Evolutionary conservation across 37 sponge, comb jelly and placozoan genomes (phyloP).

Genomic region (Axinella damicornis): DNA sequence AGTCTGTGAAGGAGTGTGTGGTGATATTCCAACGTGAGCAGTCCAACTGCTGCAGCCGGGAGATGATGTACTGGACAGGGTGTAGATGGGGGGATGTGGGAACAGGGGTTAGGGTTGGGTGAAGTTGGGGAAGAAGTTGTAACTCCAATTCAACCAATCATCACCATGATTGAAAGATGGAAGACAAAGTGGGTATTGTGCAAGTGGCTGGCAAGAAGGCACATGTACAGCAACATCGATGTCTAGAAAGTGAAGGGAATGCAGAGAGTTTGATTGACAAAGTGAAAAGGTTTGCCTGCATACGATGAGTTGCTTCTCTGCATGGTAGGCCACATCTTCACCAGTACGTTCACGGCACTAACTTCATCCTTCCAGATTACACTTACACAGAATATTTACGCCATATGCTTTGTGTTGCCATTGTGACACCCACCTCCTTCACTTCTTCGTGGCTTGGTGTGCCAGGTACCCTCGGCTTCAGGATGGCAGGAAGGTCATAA

Average conservation of each 20-base stretch:
- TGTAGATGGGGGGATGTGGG: neutral
- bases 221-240: too few species aligned
- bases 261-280: too few species aligned
- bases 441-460: conserved; percentile 80
- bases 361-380: too few species aligned
- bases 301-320: too few species aligned
- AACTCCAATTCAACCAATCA: neutral
- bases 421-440: conserved; percentile 56
- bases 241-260: too few species aligned
- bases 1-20: conserved; percentile 70
- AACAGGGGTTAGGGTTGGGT: neutral
- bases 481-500: conserved; percentile 77
- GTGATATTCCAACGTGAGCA: conserved; percentile 86
- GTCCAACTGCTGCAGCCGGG: conserved; percentile 76
- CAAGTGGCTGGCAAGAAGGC: too few species aligned
- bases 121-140: neutral
- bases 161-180: neutral
- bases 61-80: conserved; percentile 73
- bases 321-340: too few species aligned
- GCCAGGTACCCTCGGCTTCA: conserved; percentile 82
- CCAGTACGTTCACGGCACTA: too few species aligned
- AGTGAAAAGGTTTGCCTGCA: too few species aligned
- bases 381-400: too few species aligned
- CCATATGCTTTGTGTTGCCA: neutral
- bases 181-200: neutral